These are phyloP conservation scores for Torymus tubicola DNA, from an alignment of 2,888 invertebrate species.

Conservation along the genomic window DNA sequence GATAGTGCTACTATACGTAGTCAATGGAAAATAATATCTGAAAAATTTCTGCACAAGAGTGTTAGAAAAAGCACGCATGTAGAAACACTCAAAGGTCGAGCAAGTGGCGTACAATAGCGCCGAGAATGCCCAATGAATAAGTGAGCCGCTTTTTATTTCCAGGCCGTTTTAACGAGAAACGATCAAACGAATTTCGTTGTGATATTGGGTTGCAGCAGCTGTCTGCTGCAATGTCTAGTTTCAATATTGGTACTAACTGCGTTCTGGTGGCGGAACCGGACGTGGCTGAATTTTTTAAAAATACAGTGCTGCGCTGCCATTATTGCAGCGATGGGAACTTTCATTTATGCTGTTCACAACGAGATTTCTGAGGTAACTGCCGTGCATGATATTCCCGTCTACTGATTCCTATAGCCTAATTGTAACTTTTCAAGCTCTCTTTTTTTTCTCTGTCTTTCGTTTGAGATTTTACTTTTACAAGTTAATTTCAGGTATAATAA, in stretches of 20 bases:
- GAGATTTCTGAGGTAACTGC: conserved; percentile 72
- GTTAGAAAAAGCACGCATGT: too few species aligned
- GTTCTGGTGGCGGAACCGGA: conserved; percentile 78
- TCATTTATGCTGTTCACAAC: conserved; percentile 74
- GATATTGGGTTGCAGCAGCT: conserved; percentile 78
- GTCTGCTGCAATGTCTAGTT: conserved; percentile 77
- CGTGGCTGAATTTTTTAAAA: conserved; percentile 82
- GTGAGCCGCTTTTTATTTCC: conserved; percentile 1
- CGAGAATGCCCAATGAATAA: neutral
- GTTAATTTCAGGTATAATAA: too few species aligned
- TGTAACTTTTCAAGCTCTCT: too few species aligned
- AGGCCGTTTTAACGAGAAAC: conserved; percentile 70
- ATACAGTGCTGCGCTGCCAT: conserved; percentile 84
- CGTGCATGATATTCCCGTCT: too few species aligned
- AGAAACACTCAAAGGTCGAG: neutral
- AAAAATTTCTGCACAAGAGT: too few species aligned
- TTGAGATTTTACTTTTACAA: too few species aligned
- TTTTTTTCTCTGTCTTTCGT: too few species aligned
- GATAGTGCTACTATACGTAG: too few species aligned
- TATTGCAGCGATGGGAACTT: conserved; percentile 83
- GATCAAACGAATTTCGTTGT: conserved; percentile 75
- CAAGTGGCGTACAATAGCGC: neutral
- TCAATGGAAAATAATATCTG: too few species aligned
- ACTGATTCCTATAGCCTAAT: too few species aligned
- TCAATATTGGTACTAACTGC: conserved; percentile 77